Percentiles rank a stretch among this genome's conserved stretches.
phyloP scores from a whole-genome alignment of 2,113 vertebrate genomes.

The Podarcis muralis region DNA sequence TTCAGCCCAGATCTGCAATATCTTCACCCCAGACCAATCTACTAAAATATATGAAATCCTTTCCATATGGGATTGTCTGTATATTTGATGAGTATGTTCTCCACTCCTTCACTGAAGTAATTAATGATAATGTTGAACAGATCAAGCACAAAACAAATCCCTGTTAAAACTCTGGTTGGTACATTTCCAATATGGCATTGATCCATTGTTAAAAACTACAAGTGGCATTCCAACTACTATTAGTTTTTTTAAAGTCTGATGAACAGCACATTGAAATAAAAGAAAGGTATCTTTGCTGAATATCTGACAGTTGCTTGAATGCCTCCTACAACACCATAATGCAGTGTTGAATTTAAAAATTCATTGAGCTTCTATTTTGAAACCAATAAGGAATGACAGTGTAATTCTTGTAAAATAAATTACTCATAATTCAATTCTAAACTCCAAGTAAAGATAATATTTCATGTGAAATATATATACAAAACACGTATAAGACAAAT shows the following conservation, averaged over 20 bases:
- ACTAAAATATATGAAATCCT: neutral
- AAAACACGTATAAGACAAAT: neutral
- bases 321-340: conserved; percentile 19
- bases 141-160: neutral
- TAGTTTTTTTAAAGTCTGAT: neutral
- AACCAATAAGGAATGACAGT: neutral
- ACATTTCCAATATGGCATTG: neutral
- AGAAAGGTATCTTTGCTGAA: conserved; percentile 19
- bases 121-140: neutral
- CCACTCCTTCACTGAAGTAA: neutral
- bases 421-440: conserved; percentile 8
- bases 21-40: neutral
- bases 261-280: conserved; percentile 29
- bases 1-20: neutral
- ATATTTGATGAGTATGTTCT: neutral
- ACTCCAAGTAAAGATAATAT: neutral
- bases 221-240: neutral
- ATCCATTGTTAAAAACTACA: neutral
- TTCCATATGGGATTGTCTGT: neutral
- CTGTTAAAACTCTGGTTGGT: neutral
- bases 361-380: conserved; percentile 22
- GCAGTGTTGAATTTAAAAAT: conserved; percentile 8
- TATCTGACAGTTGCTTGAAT: conserved; percentile 11
- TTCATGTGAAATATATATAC: neutral
- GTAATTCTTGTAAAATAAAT: conserved; percentile 18